Conservation (phyloP, 2,113 vertebrate genomes). For the Pyrgilauda ruficollis region DNA sequence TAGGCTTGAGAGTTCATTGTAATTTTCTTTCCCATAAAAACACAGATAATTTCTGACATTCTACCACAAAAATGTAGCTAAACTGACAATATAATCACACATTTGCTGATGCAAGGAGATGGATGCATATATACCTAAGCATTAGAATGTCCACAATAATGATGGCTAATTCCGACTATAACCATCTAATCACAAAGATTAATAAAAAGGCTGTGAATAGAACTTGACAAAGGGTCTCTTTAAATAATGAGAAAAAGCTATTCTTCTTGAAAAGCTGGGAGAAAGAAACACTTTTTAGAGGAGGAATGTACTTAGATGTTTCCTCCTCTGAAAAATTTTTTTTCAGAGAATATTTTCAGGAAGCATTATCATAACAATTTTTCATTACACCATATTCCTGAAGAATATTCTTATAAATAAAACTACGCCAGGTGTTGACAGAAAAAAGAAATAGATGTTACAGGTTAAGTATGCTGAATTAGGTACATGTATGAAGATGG, state of each 20-base stretch:
- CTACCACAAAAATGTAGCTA: not conserved
- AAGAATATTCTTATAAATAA: not conserved
- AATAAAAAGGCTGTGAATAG: not conserved
- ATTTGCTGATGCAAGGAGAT: not conserved
- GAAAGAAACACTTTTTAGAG: not conserved
- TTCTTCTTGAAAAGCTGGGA: not conserved
- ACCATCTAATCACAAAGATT: not conserved
- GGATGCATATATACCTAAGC: not conserved
- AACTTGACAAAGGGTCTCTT: not conserved
- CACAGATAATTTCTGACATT: not conserved
- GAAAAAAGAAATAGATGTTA: not conserved
- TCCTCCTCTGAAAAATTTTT: not conserved
- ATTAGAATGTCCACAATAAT: not conserved
- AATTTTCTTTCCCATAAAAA: not conserved
- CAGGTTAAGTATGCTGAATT: no score
- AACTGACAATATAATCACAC: not conserved
- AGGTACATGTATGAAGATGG: not conserved
- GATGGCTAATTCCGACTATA: not conserved
- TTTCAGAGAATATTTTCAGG: not conserved
- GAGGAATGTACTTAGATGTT: not conserved
- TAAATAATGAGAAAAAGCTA: not conserved
- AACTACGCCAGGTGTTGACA: not conserved
- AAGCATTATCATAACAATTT: not conserved
- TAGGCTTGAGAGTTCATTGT: not conserved
- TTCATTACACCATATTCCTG: fast-evolving